These are phyloP conservation scores for Darevskia mixta DNA, from an alignment of 2,797 vertebrate species.

Conservation along the genomic window DNA sequence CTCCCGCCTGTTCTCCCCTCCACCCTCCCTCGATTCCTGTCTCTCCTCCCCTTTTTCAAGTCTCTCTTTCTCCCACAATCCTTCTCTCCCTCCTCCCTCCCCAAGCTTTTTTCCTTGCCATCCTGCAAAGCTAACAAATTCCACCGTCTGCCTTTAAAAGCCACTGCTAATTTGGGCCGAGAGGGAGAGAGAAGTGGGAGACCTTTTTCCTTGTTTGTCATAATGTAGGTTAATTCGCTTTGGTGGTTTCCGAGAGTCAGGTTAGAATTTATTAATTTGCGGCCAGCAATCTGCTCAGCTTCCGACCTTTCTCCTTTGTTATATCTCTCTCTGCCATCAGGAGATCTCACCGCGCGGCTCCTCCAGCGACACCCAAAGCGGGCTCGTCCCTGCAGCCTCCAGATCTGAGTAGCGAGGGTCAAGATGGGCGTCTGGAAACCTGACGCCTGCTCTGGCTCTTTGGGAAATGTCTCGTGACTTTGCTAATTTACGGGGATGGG, in stretches of 20 bases:
- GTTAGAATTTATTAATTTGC: slow-evolving; percentile 74
- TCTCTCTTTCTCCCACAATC: background rate
- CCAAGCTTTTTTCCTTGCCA: background rate
- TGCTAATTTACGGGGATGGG: too few species aligned
- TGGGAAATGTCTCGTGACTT: background rate
- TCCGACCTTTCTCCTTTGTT: too few species aligned
- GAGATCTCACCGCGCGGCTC: background rate
- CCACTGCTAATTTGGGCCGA: background rate
- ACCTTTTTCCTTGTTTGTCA: slow-evolving; percentile 37
- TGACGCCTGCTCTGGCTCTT: background rate
- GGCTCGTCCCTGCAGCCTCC: too few species aligned
- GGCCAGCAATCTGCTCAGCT: slow-evolving; percentile 60
- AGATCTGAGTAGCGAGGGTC: background rate
- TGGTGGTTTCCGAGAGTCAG: slow-evolving; percentile 72
- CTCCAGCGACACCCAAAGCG: background rate
- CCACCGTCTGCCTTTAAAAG: background rate
- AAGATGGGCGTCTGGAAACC: accelerated
- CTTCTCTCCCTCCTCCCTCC: background rate
- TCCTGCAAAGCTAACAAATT: background rate
- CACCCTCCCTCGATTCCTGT: background rate
- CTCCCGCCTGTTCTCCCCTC: background rate
- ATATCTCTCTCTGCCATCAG: background rate
- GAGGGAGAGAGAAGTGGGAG: background rate
- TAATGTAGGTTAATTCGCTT: slow-evolving; percentile 71
- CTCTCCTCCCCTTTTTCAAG: background rate